These are phyloP conservation scores for Argyrosomus japonicus DNA, from an alignment of 2,113 vertebrate species.

Conservation along the genomic window DNA sequence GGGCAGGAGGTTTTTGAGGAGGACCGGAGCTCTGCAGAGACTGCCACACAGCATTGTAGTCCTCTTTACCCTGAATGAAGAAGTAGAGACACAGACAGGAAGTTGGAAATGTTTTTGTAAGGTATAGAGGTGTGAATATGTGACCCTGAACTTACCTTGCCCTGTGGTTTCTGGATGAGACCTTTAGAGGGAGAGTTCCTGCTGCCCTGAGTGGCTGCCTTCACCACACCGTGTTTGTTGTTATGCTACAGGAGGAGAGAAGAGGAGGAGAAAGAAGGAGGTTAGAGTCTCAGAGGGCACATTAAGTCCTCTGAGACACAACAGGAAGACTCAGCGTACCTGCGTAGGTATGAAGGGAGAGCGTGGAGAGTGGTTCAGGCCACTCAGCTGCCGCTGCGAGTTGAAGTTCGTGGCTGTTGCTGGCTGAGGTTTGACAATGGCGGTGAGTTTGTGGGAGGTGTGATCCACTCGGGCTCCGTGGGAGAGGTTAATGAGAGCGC, in stretches of 20 bases:
- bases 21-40: constrained; percentile 88
- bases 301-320: background rate
- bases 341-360: constrained; percentile 93
- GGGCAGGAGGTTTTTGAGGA: constrained; percentile 84
- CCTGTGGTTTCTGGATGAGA: constrained; percentile 82
- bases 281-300: background rate
- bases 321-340: constrained; percentile 68
- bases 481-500: constrained; percentile 96
- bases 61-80: constrained; percentile 83
- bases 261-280: background rate
- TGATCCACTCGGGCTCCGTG: constrained; percentile 90
- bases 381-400: constrained; percentile 81
- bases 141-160: constrained; percentile 69
- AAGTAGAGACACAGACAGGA: background rate
- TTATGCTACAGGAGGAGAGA: constrained; percentile 78
- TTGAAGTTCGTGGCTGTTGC: constrained; percentile 71
- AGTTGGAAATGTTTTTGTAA: background rate
- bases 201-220: constrained; percentile 85
- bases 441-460: constrained; percentile 90
- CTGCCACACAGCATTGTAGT: constrained; percentile 94
- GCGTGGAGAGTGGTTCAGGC: constrained; percentile 93
- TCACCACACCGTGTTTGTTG: constrained; percentile 84
- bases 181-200: constrained; percentile 83
- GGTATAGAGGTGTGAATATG: background rate
- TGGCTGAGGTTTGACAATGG: constrained; percentile 95